phyloP scores from a whole-genome alignment of 2,113 vertebrate genomes.

The Phaethornis superciliosus region DNA sequence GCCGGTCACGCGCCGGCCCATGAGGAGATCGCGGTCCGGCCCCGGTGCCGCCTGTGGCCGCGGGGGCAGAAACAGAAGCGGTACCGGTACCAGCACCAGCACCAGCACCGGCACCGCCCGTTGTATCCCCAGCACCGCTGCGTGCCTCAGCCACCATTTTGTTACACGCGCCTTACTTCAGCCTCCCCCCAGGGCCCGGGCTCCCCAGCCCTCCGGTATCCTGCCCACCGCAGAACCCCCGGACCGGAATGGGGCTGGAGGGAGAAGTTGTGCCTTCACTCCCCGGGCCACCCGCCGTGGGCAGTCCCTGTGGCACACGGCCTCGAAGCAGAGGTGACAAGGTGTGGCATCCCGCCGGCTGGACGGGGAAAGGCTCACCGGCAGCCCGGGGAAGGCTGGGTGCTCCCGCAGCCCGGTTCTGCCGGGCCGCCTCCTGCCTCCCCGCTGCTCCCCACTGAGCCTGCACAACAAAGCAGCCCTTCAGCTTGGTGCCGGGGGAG shows the following conservation, averaged over 20 bases:
- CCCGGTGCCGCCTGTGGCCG: too few species aligned
- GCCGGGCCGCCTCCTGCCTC: background rate
- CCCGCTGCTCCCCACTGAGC: background rate
- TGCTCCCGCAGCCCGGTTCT: background rate
- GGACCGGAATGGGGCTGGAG: background rate
- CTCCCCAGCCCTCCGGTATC: background rate
- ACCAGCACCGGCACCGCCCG: background rate
- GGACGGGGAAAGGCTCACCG: rapidly evolving
- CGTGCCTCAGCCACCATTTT: background rate
- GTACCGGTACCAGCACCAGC: rapidly evolving
- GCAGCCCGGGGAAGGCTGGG: rapidly evolving
- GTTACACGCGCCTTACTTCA: background rate
- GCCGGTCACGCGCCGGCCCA: background rate
- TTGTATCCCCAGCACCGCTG: background rate
- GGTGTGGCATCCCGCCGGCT: rapidly evolving
- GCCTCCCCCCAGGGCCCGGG: background rate
- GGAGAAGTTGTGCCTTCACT: background rate
- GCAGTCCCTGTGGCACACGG: rapidly evolving
- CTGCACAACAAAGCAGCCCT: background rate
- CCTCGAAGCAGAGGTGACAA: rapidly evolving
- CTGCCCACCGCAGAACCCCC: background rate
- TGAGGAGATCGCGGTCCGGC: too few species aligned
- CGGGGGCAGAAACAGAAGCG: too few species aligned
- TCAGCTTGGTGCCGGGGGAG: background rate
- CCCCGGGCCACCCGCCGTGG: rapidly evolving